These are phyloP conservation scores for Rafetus swinhoei DNA, from an alignment of 2,113 vertebrate species.

Conservation along the genomic window DNA sequence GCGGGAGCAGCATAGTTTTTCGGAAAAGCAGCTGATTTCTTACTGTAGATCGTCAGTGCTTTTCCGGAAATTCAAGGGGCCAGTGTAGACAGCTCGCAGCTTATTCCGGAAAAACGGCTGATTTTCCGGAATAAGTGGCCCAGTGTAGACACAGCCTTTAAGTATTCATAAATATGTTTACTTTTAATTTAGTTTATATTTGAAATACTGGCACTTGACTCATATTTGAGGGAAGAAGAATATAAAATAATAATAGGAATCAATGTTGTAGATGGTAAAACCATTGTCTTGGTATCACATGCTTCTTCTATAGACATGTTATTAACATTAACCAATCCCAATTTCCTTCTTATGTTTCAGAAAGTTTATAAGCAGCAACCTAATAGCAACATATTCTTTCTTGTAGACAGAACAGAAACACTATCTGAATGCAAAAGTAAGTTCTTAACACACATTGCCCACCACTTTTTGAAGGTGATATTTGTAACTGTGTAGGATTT, in stretches of 20 bases:
- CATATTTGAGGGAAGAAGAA: not conserved
- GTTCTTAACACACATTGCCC: slow-evolving; percentile 47
- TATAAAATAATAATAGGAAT: not conserved
- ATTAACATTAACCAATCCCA: not conserved
- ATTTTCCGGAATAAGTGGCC: no score
- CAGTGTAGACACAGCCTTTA: no score
- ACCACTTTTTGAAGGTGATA: not conserved
- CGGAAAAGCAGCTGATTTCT: no score
- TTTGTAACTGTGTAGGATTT: not conserved
- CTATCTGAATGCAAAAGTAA: slow-evolving; percentile 90
- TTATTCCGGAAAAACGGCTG: no score
- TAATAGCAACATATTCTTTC: slow-evolving; percentile 95
- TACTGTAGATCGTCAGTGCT: no score
- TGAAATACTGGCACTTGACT: not conserved
- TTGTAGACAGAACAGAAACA: slow-evolving; percentile 85
- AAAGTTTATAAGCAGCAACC: slow-evolving; percentile 93
- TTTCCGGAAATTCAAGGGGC: no score
- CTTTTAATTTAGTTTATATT: not conserved
- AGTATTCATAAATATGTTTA: not conserved
- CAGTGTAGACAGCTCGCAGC: no score
- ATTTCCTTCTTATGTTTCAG: slow-evolving; percentile 76
- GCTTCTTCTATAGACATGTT: not conserved
- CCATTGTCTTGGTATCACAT: not conserved
- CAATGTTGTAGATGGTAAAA: not conserved
- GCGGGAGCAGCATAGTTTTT: no score